phyloP scores from a whole-genome alignment of 2,113 vertebrate species.

The Camelus dromedarius region DNA sequence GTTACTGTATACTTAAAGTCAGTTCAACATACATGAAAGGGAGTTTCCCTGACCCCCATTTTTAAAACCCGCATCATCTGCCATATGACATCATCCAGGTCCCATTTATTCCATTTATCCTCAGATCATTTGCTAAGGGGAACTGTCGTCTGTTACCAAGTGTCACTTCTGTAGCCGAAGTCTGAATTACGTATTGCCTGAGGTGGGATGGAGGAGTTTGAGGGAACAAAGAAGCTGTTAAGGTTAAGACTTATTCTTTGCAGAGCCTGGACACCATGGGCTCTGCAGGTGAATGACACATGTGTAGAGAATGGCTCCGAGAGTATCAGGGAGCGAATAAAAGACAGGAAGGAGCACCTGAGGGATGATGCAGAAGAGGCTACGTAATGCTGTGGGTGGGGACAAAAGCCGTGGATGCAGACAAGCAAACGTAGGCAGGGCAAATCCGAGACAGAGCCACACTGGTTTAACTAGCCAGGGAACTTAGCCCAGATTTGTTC shows the following conservation, averaged over 20 bases:
- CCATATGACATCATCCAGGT: neutral
- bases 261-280: neutral
- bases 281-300: neutral
- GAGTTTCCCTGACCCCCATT: neutral
- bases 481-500: neutral
- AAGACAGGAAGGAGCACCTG: neutral
- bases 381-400: neutral
- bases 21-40: neutral
- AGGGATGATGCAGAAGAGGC: neutral
- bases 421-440: neutral
- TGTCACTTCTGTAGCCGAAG: neutral
- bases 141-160: neutral
- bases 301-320: neutral
- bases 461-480: neutral
- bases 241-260: neutral
- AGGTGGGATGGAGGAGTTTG: neutral
- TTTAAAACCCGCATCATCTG: neutral
- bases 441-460: neutral
- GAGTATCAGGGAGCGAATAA: too few relatives aligned
- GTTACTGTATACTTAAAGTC: neutral
- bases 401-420: too few relatives aligned
- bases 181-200: slow-evolving; percentile 30
- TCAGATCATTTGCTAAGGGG: neutral
- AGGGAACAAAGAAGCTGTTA: neutral
- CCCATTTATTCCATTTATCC: neutral